Evolutionary conservation across 2,888 invertebrate species (phyloP).

Genomic region (Steinernema carpocapsae): DNA sequence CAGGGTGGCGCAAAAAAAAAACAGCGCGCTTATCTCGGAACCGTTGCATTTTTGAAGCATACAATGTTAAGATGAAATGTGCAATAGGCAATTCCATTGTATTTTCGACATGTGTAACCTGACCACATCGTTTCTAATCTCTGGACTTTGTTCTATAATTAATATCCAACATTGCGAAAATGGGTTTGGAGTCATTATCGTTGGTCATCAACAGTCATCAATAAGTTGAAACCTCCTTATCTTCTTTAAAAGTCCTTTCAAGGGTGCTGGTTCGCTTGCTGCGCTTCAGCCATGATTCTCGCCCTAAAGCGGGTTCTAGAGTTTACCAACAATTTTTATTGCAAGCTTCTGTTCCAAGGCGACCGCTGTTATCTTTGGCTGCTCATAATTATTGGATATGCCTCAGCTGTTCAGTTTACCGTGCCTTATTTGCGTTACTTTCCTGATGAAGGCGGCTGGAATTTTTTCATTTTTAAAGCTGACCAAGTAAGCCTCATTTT

Average conservation of each 20-base stretch:
- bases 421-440: background rate
- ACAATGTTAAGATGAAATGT: no score
- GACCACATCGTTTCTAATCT: background rate
- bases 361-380: background rate
- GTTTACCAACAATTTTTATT: background rate
- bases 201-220: background rate
- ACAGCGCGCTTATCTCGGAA: no score
- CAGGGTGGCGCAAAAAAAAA: no score
- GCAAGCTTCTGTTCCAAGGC: background rate
- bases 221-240: background rate
- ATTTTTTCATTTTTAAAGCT: background rate
- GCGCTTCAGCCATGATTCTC: background rate
- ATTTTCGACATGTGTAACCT: slow-evolving; percentile 21
- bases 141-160: background rate
- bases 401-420: background rate
- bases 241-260: background rate
- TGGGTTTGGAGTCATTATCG: background rate
- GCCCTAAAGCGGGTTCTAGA: background rate
- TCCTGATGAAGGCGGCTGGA: background rate
- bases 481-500: background rate
- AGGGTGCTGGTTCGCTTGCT: background rate
- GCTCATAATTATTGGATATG: background rate
- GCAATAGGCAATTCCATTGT: no score
- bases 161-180: slow-evolving; percentile 1
- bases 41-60: no score